Conservation (phyloP, 2,113 vertebrate species). For the Fukomys damarensis region DNA sequence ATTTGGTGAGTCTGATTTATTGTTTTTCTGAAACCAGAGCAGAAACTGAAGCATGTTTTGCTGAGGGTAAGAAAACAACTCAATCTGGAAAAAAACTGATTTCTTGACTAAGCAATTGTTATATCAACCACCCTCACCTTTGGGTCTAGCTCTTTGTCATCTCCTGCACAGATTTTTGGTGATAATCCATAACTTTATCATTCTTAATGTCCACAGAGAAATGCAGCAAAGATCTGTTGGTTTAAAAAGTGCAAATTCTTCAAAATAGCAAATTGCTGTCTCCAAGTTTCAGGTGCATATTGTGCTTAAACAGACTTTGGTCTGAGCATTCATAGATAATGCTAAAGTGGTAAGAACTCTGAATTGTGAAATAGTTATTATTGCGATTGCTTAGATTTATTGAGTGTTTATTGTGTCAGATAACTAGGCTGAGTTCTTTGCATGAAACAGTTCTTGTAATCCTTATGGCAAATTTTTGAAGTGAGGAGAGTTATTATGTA, state of each 20-base stretch:
- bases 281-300: neutral
- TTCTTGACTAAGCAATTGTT: constrained; percentile 34
- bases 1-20: constrained; percentile 44
- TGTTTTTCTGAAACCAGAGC: constrained; percentile 21
- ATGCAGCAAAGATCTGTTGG: constrained; percentile 4
- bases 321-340: neutral
- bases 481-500: neutral
- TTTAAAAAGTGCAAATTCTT: constrained; percentile 48
- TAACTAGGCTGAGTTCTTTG: neutral
- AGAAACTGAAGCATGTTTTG: constrained; percentile 29
- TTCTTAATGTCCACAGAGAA: constrained; percentile 26
- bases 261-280: constrained; percentile 19
- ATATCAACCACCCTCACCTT: neutral
- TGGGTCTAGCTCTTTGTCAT: neutral
- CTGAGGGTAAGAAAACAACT: constrained; percentile 60
- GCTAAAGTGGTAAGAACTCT: neutral
- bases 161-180: neutral
- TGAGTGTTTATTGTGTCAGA: neutral
- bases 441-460: neutral
- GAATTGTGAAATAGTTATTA: neutral
- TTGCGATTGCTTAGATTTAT: neutral
- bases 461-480: neutral
- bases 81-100: constrained; percentile 37
- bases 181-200: neutral
- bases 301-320: neutral